Evolutionary conservation across 2,888 invertebrate species (phyloP).

Genomic region (Cephus sareptanus): DNA sequence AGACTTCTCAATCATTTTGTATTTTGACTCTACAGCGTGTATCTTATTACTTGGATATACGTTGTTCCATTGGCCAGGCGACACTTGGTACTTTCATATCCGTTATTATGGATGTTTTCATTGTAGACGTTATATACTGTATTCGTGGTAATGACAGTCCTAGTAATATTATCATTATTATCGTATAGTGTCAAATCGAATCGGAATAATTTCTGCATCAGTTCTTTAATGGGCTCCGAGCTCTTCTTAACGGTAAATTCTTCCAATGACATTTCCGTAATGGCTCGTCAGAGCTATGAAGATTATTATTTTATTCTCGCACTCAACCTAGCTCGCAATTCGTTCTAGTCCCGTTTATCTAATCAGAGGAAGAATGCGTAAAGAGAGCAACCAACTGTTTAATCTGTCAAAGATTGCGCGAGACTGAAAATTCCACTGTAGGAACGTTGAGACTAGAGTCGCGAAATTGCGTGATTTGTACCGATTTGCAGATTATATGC

Average conservation of each 20-base stretch:
- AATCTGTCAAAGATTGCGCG: not conserved
- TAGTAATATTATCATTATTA: not conserved
- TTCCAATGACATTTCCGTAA: too few relatives aligned
- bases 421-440: not conserved
- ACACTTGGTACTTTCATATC: not conserved
- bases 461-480: not conserved
- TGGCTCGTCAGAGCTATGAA: too few relatives aligned
- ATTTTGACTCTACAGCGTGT: not conserved
- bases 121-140: not conserved
- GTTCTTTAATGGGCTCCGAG: too few relatives aligned
- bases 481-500: not conserved
- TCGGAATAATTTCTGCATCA: too few relatives aligned
- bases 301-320: not conserved
- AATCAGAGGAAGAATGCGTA: not conserved
- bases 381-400: not conserved
- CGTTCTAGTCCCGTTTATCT: not conserved
- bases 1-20: slow-evolving; percentile 10
- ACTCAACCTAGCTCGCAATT: not conserved
- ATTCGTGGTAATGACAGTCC: not conserved
- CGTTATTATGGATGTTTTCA: not conserved
- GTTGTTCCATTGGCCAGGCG: not conserved
- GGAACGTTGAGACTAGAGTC: not conserved
- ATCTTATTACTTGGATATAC: not conserved
- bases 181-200: too few relatives aligned
- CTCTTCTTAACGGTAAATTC: not conserved